These are phyloP conservation scores for Desoria tigrina DNA, from an alignment of 2,888 invertebrate species.

Conservation along the genomic window DNA sequence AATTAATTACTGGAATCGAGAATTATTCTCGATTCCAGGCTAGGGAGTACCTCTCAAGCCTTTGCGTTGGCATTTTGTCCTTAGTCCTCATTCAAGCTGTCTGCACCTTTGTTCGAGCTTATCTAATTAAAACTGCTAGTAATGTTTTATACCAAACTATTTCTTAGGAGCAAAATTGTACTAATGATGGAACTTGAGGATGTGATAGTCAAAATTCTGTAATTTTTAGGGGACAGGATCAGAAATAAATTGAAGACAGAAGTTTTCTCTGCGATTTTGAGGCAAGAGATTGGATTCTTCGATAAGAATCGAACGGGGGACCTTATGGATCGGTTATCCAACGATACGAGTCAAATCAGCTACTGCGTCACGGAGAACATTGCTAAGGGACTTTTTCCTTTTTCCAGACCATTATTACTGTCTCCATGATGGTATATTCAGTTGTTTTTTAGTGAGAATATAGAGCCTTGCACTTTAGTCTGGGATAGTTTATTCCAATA, in stretches of 20 bases:
- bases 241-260: conserved; percentile 75
- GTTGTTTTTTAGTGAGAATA: background rate
- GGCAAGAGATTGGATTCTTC: conserved; percentile 89
- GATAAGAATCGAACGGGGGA: conserved; percentile 87
- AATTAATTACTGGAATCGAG: too few species aligned
- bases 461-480: background rate
- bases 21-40: background rate
- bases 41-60: background rate
- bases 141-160: background rate
- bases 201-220: background rate
- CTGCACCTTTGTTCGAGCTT: background rate
- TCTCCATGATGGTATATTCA: conserved; percentile 83
- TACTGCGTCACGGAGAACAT: conserved; percentile 89
- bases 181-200: background rate
- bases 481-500: too few species aligned
- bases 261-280: conserved; percentile 76
- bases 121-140: background rate
- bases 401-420: conserved; percentile 81
- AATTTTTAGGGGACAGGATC: conserved; percentile 75
- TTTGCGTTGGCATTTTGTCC: background rate
- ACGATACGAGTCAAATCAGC: conserved; percentile 90
- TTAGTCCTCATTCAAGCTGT: background rate
- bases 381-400: conserved; percentile 84
- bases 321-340: conserved; percentile 82
- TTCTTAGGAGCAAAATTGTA: too few species aligned